Evolutionary conservation across 1,140 invertebrate species (phyloP).

Genomic region (Drosophila hydei): DNA sequence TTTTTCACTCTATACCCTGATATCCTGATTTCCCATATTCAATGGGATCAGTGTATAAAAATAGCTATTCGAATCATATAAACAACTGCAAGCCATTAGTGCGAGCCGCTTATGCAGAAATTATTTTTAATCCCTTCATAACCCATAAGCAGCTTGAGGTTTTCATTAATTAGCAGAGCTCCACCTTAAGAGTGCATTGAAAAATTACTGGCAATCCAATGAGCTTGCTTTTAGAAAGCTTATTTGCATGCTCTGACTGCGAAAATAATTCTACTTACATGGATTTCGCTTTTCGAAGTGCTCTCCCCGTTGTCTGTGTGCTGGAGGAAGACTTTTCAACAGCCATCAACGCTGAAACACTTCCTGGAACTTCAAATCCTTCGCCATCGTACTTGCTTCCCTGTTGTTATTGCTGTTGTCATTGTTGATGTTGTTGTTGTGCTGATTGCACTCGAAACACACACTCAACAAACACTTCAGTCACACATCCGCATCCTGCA

Average conservation of each 20-base stretch:
- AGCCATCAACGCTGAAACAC: constrained; percentile 59
- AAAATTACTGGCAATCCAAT: not conserved
- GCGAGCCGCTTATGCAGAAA: too few species aligned
- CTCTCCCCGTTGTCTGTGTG: constrained; percentile 18
- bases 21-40: too few species aligned
- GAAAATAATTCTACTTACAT: constrained; percentile 28
- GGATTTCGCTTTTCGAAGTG: constrained; percentile 1
- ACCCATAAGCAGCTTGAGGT: too few species aligned
- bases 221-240: constrained; percentile 3
- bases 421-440: constrained; percentile 47
- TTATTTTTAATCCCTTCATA: too few species aligned
- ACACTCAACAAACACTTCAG: constrained; percentile 65
- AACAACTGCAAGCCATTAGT: too few species aligned
- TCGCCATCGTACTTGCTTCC: constrained; percentile 7
- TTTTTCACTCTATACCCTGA: too few species aligned
- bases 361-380: constrained; percentile 56
- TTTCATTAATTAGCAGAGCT: too few species aligned
- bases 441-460: constrained; percentile 71
- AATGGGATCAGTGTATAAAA: too few species aligned
- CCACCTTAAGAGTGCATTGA: too few species aligned
- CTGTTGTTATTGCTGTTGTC: constrained; percentile 5
- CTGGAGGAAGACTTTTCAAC: constrained; percentile 47
- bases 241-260: constrained; percentile 17
- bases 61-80: too few species aligned
- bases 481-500: constrained; percentile 47